Evolutionary conservation across 30 jellyfish, hydroid and myxozoan genomes (phyloP).

Genomic region (Pelagia noctiluca): DNA sequence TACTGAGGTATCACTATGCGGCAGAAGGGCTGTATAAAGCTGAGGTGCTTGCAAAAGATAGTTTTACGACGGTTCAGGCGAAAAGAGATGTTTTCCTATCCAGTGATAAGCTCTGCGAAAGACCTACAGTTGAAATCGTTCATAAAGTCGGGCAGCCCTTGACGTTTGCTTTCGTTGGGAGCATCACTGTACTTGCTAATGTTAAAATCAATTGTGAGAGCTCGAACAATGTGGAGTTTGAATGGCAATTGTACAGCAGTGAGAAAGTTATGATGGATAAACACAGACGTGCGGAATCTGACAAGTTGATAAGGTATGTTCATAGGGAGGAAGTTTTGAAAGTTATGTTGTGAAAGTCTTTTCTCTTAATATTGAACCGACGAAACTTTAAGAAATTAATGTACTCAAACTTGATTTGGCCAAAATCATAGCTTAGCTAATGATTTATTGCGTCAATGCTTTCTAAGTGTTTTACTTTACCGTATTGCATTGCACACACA

Average conservation of each 20-base stretch:
- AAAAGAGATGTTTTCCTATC: conserved; percentile 38
- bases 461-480: too few relatives aligned
- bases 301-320: conserved; percentile 33
- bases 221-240: conserved; percentile 24
- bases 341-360: too few relatives aligned
- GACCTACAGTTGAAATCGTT: conserved; percentile 37
- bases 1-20: conserved; percentile 3
- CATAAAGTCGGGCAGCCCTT: background rate
- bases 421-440: too few relatives aligned
- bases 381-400: too few relatives aligned
- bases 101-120: conserved; percentile 11
- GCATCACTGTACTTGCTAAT: conserved; percentile 33
- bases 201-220: conserved; percentile 46
- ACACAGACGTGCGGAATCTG: conserved; percentile 47
- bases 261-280: conserved; percentile 15
- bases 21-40: conserved; percentile 16
- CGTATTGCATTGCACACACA: too few relatives aligned
- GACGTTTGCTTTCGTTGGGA: conserved; percentile 29
- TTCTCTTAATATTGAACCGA: too few relatives aligned
- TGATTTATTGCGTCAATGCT: too few relatives aligned
- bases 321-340: too few relatives aligned
- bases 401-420: too few relatives aligned
- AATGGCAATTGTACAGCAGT: conserved; percentile 30
- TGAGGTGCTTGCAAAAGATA: conserved; percentile 17
- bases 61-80: conserved; percentile 9